Conservation (phyloP, 1,140 invertebrate species). For the Calliphora vicina region DNA sequence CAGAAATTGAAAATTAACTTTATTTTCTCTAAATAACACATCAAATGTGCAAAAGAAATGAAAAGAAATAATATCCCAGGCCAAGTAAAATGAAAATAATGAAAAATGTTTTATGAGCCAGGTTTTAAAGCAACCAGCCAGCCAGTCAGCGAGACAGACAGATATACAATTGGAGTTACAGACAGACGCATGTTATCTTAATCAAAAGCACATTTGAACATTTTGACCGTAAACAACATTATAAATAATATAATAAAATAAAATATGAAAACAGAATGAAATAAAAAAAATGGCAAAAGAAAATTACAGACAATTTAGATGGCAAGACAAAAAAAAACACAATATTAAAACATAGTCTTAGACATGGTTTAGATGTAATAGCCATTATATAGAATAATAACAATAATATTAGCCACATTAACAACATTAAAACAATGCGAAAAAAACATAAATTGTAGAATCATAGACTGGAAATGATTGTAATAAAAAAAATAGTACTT, state of each 20-base stretch:
- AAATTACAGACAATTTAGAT: constrained; percentile 10
- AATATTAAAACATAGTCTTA: neutral
- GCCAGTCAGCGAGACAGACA: neutral
- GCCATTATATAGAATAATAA: neutral
- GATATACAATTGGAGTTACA: neutral
- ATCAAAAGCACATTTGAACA: constrained; percentile 33
- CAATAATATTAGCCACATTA: constrained; percentile 14
- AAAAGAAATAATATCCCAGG: neutral
- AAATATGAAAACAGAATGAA: neutral
- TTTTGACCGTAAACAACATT: constrained; percentile 23
- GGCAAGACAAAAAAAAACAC: neutral
- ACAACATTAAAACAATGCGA: neutral
- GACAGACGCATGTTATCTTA: constrained; percentile 25
- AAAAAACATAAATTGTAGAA: too few species aligned
- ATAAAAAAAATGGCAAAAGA: neutral
- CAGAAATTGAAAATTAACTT: constrained; percentile 5
- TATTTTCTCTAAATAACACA: constrained; percentile 10
- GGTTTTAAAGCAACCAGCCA: neutral
- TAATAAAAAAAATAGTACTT: neutral
- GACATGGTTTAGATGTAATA: neutral
- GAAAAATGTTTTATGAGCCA: neutral
- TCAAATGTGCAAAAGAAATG: neutral
- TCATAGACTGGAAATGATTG: neutral
- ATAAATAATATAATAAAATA: neutral
- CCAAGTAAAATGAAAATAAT: neutral